Percentiles rank a stretch among this genome's conserved stretches.
Evolutionary conservation across 2,888 invertebrate species (phyloP).

Genomic region (Dioctria rufipes): DNA sequence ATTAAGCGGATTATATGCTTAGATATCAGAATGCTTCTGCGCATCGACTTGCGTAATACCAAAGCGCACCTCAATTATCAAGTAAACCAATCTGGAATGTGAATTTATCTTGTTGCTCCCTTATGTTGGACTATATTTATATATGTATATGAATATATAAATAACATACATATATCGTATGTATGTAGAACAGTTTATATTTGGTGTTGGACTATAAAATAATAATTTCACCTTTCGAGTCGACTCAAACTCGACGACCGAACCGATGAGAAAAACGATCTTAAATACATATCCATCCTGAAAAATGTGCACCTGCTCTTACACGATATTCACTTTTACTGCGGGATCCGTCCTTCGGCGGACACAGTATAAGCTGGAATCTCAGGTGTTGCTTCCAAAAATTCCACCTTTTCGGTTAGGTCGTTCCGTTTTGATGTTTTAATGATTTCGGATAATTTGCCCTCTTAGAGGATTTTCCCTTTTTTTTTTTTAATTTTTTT

Average conservation of each 20-base stretch:
- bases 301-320: conserved; percentile 30
- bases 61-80: conserved; percentile 35
- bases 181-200: neutral
- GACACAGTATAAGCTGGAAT: neutral
- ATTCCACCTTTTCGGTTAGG: conserved; percentile 42
- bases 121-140: too few species aligned
- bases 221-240: conserved; percentile 30
- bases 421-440: conserved; percentile 44
- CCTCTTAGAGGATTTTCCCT: conserved; percentile 28
- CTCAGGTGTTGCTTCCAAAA: conserved; percentile 23
- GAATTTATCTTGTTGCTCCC: conserved; percentile 4
- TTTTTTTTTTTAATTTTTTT: neutral
- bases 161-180: neutral
- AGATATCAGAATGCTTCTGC: neutral
- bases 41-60: conserved; percentile 31
- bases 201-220: neutral
- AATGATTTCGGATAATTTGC: conserved; percentile 48
- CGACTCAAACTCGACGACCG: neutral
- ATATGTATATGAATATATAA: too few species aligned
- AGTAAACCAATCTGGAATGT: conserved; percentile 36
- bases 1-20: neutral
- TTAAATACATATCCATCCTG: neutral
- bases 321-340: conserved; percentile 22
- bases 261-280: conserved; percentile 1
- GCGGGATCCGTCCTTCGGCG: neutral